phyloP scores from a whole-genome alignment of 2,797 vertebrate species.

The Cyclura pinguis region DNA sequence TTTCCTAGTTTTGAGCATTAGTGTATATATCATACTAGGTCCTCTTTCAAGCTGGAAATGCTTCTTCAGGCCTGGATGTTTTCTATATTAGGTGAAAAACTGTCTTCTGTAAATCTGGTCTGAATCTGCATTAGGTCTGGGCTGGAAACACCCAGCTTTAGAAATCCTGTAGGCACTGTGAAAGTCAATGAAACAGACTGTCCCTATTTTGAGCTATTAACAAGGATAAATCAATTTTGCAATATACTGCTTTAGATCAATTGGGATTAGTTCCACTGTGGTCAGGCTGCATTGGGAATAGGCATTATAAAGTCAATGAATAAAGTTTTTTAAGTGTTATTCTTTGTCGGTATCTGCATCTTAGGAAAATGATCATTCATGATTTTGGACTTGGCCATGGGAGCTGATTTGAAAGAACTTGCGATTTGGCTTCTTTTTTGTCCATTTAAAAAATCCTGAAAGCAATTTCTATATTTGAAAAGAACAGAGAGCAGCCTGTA shows the following conservation, averaged over 20 bases:
- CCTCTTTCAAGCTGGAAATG: too few relatives aligned
- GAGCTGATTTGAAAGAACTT: neutral
- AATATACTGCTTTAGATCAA: neutral
- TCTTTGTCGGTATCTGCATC: neutral
- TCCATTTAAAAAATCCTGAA: neutral
- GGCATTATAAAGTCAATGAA: neutral
- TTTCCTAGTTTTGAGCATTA: too few relatives aligned
- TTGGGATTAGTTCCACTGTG: neutral
- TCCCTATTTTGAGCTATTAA: too few relatives aligned
- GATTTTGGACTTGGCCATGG: neutral
- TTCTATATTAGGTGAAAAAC: too few relatives aligned
- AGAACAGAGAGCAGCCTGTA: neutral
- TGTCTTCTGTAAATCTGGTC: too few relatives aligned
- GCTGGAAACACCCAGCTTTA: too few relatives aligned
- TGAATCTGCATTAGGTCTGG: too few relatives aligned
- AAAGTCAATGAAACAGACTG: too few relatives aligned
- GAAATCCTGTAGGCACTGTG: too few relatives aligned
- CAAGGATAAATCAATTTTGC: too few relatives aligned
- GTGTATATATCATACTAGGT: too few relatives aligned
- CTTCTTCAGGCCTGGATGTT: too few relatives aligned
- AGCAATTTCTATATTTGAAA: neutral
- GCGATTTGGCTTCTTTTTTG: neutral
- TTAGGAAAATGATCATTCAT: neutral
- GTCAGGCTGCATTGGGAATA: neutral
- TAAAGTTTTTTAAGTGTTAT: neutral